These are phyloP conservation scores for Octonoba sinensis DNA, from an alignment of 2,888 invertebrate species.

Conservation along the genomic window DNA sequence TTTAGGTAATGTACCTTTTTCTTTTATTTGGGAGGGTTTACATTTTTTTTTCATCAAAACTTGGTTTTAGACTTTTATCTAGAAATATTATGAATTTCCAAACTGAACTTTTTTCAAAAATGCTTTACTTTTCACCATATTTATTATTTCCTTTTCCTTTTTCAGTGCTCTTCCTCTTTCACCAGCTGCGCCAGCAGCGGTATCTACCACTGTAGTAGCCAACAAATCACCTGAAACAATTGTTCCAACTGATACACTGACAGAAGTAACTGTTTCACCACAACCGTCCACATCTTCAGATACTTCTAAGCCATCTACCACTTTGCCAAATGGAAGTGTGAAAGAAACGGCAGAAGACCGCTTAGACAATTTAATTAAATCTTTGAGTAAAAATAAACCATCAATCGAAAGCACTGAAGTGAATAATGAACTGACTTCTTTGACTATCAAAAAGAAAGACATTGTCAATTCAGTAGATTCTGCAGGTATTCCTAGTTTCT, in stretches of 20 bases:
- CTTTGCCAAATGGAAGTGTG: conserved; percentile 36
- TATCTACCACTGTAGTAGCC: conserved; percentile 15
- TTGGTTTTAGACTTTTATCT: too few relatives aligned
- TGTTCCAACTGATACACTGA: conserved; percentile 10
- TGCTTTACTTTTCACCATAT: neutral
- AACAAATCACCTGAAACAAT: conserved; percentile 11
- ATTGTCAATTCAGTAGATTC: conserved; percentile 3
- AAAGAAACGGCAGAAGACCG: conserved; percentile 74
- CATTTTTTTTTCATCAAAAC: too few relatives aligned
- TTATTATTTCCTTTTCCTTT: neutral
- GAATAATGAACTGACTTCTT: conserved; percentile 48
- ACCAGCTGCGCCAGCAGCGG: conserved; percentile 6
- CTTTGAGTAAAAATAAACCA: conserved; percentile 68
- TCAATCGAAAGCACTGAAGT: conserved; percentile 39
- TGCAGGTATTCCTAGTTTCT: conserved; percentile 12
- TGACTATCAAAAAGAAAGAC: conserved; percentile 43
- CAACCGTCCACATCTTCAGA: conserved; percentile 25
- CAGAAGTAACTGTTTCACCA: neutral
- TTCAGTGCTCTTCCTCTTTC: conserved; percentile 39
- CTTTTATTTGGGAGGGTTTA: too few relatives aligned
- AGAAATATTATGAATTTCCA: too few relatives aligned
- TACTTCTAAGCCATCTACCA: conserved; percentile 13
- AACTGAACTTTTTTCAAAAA: too few relatives aligned
- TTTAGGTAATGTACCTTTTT: too few relatives aligned
- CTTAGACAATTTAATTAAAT: conserved; percentile 83